These are phyloP conservation scores for Yponomeuta sedellus DNA, from an alignment of 2,888 invertebrate species.

Conservation along the genomic window DNA sequence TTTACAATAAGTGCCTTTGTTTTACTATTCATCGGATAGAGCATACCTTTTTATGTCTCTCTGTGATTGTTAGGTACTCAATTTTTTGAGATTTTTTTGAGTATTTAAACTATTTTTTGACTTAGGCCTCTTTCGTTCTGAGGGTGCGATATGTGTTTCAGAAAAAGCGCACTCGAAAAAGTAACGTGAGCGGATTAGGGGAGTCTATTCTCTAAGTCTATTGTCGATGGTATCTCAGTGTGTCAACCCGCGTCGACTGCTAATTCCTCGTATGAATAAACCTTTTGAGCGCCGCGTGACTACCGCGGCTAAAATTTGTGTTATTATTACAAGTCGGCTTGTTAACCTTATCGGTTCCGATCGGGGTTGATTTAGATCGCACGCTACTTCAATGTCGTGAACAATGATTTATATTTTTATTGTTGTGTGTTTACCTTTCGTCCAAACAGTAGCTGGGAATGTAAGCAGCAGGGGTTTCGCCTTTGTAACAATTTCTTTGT, in stretches of 20 bases:
- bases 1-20: too few species aligned
- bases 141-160: background rate
- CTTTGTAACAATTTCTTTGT: background rate
- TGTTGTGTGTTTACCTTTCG: conserved; percentile 19
- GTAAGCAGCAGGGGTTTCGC: background rate
- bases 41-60: too few species aligned
- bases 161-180: background rate
- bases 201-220: conserved; percentile 3
- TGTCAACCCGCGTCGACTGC: conserved; percentile 36
- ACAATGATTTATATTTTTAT: conserved; percentile 36
- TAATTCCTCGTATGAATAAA: conserved; percentile 57
- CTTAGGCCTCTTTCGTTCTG: too few species aligned
- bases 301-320: background rate
- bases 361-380: conserved; percentile 37
- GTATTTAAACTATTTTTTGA: too few species aligned
- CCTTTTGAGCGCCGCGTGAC: conserved; percentile 36
- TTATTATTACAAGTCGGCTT: conserved; percentile 24
- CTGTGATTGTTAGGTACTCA: too few species aligned
- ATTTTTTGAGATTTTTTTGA: too few species aligned
- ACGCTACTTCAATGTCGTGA: conserved; percentile 31
- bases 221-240: conserved; percentile 7
- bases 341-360: conserved; percentile 35
- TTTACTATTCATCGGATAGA: too few species aligned
- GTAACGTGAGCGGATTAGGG: background rate
- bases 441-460: background rate